Evolutionary conservation across 30 jellyfish, hydroid and myxozoan species (phyloP), one percentile per base, ranked within the genome.

Genomic region (Pelagia noctiluca): DNA sequence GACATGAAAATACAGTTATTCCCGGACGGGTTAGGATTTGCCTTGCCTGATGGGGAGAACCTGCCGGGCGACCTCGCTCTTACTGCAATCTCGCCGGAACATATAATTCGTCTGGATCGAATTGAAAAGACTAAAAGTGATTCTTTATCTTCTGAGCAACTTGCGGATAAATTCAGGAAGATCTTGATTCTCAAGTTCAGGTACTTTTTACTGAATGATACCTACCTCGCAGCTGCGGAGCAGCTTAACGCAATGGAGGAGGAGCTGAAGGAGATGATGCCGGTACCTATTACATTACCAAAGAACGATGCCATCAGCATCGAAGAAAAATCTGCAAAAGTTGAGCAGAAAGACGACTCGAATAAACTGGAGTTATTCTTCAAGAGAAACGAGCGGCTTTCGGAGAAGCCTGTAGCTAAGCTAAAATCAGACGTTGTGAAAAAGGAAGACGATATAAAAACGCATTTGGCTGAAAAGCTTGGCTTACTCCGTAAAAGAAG

Each of bases 151-250:
- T 57, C 83, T 21, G 88, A 78, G 13, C 82, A 85, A 50, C 34
- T 63, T 71, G 74, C 86, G 28, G 50, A 57, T 37, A 87, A 76
- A 49, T 93, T 82, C 35, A 87, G 66, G 3, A 83, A 84, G 71
- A 87, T 93, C 12, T 61, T 69, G 42, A 82, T 93, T 33, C 71
- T 93, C 42, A 80, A 77, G 61, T 93, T 93, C 84, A 69, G 94
- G 57, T 93, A 93, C 74, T 93, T 85, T 48, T 50, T 93, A 21
- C 78, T 93, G 22, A 93, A 93, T 47, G 98, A 93, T 38, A 93
- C 98, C 1, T 93, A 93, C 46, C 89, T 93, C 21, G 98, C 98
- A 30, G 98, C 98, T 65, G 98, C 95, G 21, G 96, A 86, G 75
- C 91, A 94, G 83, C 89, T 79, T 19, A 64, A 87, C 30, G 87